A percentile compares a stretch with the other conserved stretches of the same genome.
phyloP scores from a whole-genome alignment of 2,888 invertebrate species.

The Petrolisthes cinctipes region DNA sequence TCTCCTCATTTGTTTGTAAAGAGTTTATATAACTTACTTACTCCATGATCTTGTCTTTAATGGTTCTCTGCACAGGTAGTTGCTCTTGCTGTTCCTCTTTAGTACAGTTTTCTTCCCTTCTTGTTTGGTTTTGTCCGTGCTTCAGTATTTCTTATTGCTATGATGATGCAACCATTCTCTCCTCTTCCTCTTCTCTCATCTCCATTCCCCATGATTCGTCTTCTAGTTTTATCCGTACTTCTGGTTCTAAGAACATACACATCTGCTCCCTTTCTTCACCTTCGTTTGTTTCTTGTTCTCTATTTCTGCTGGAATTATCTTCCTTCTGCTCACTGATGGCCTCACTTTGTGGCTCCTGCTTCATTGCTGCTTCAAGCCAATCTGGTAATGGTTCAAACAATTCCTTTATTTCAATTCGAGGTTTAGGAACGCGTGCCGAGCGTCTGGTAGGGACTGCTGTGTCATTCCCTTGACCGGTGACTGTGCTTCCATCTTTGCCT shows the following conservation, averaged over 20 bases:
- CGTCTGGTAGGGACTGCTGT: constrained; percentile 36
- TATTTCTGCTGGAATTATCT: background rate
- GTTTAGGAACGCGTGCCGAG: constrained; percentile 35
- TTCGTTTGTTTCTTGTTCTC: background rate
- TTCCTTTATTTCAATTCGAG: background rate
- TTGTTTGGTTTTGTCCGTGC: background rate
- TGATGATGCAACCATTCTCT: background rate
- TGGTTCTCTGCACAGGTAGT: too few relatives aligned
- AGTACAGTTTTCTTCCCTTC: background rate
- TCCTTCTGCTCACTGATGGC: constrained; percentile 30
- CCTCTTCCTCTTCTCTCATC: background rate
- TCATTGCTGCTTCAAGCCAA: constrained; percentile 17
- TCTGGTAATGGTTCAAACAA: constrained; percentile 38
- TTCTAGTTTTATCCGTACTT: constrained; percentile 56
- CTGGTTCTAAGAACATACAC: constrained; percentile 48
- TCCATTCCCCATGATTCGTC: constrained; percentile 28
- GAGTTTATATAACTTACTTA: too few relatives aligned
- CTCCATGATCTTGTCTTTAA: too few relatives aligned
- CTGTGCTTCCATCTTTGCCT: background rate
- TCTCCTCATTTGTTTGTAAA: too few relatives aligned
- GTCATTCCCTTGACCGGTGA: background rate
- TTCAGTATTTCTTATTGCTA: background rate
- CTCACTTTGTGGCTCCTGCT: constrained; percentile 35
- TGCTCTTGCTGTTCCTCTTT: background rate
- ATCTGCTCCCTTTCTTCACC: constrained; percentile 24